phyloP scores from a whole-genome alignment of 2,113 vertebrate species.

The Alces alces region DNA sequence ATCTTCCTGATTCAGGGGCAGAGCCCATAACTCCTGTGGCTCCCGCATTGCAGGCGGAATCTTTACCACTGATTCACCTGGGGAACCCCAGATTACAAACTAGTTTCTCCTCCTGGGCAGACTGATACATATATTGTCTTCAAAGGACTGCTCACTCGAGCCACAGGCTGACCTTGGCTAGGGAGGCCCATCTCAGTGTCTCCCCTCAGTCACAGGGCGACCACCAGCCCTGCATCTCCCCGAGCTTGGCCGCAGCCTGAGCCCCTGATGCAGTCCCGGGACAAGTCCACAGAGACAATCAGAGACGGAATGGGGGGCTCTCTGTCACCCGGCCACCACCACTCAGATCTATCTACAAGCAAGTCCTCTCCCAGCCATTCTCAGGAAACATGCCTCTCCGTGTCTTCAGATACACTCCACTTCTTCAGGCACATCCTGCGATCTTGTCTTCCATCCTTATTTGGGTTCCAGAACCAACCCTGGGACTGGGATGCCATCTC shows the following conservation, averaged over 20 bases:
- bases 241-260: not conserved
- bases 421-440: fast-evolving
- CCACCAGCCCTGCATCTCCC: not conserved
- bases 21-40: not conserved
- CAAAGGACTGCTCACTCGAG: fast-evolving
- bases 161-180: too few species aligned
- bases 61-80: too few species aligned
- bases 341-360: fast-evolving
- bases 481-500: not conserved
- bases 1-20: not conserved
- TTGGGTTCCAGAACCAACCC: not conserved
- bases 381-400: not conserved
- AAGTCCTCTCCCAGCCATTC: fast-evolving
- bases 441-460: not conserved
- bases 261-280: fast-evolving
- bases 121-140: too few species aligned
- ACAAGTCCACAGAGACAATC: not conserved
- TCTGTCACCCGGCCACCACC: fast-evolving
- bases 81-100: not conserved
- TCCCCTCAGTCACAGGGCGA: not conserved
- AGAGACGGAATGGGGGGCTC: not conserved
- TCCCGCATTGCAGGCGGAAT: too few species aligned
- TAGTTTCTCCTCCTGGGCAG: not conserved
- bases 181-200: not conserved
- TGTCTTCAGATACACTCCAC: fast-evolving